A percentile compares a stretch with the other conserved stretches of the same genome.
Conservation (phyloP, 2,113 vertebrate genomes). For the Setophaga coronata region DNA sequence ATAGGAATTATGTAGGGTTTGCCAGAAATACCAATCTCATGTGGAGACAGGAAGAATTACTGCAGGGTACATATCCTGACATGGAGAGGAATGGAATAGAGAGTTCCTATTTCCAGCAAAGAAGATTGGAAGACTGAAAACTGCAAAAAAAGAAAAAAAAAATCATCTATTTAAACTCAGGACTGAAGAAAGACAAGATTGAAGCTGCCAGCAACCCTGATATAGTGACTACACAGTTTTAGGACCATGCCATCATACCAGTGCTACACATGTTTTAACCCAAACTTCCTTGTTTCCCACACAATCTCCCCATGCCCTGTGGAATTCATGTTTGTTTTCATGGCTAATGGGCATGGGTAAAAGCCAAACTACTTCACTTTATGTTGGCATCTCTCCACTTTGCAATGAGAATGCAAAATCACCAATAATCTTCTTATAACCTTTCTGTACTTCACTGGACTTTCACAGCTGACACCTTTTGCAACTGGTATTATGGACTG, state of each 20-base stretch:
- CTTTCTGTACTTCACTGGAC: background rate
- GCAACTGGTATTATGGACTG: background rate
- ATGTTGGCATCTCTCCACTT: background rate
- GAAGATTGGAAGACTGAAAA: background rate
- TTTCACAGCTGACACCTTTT: background rate
- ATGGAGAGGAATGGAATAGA: background rate
- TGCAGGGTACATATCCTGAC: background rate
- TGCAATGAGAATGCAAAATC: background rate
- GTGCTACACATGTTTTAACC: background rate
- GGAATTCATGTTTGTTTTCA: background rate
- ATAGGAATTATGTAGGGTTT: slow-evolving; percentile 30
- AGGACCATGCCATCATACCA: background rate
- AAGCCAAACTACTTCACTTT: background rate
- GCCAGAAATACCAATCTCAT: slow-evolving; percentile 49
- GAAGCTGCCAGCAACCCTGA: background rate
- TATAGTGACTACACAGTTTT: background rate
- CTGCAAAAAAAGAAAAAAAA: background rate
- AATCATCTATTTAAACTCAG: background rate
- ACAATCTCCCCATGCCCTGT: background rate
- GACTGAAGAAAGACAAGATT: background rate
- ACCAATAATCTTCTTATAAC: background rate
- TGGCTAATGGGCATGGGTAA: background rate
- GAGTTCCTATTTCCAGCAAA: background rate
- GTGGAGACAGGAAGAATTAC: slow-evolving; percentile 56
- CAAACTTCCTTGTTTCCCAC: background rate